Percentiles rank a stretch among this genome's conserved stretches.
phyloP scores from a whole-genome alignment of 2,797 vertebrate species.

The Pseudochaenichthys georgianus region DNA sequence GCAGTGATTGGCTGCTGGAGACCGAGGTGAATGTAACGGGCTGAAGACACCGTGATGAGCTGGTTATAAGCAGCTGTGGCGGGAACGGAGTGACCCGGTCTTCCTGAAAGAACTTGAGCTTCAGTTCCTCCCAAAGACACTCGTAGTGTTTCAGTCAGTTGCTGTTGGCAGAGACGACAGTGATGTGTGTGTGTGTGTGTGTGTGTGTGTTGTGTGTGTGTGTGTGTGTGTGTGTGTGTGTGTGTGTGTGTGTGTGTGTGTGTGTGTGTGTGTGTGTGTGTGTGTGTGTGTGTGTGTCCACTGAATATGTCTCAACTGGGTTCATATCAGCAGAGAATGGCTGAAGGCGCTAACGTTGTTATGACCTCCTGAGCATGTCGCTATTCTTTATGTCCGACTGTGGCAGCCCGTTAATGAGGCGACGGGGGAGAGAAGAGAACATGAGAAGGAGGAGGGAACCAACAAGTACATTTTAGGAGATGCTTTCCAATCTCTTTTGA shows the following conservation, averaged over 20 bases:
- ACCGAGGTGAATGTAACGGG: too few species aligned
- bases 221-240: neutral
- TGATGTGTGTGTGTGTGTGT: constrained; percentile 4
- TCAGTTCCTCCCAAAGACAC: neutral
- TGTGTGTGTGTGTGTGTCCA: constrained; percentile 1
- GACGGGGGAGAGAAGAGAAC: neutral
- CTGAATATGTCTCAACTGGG: constrained; percentile 32
- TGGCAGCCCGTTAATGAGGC: constrained; percentile 32
- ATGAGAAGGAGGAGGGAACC: neutral
- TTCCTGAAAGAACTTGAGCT: too few species aligned
- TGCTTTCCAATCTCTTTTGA: neutral
- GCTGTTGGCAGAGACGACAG: constrained; percentile 19
- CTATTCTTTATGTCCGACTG: constrained; percentile 29
- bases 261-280: neutral
- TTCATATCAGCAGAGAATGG: constrained; percentile 36
- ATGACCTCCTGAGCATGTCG: constrained; percentile 12
- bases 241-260: neutral
- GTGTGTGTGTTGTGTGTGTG: neutral
- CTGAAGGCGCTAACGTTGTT: constrained; percentile 23
- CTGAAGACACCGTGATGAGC: too few species aligned
- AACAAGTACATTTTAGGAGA: neutral
- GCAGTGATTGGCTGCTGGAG: too few species aligned
- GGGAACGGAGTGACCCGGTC: too few species aligned
- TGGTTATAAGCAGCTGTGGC: too few species aligned
- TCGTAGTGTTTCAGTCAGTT: constrained; percentile 23